Conservation (phyloP, 1,140 invertebrate genomes). For the Mactra quadrangularis region DNA sequence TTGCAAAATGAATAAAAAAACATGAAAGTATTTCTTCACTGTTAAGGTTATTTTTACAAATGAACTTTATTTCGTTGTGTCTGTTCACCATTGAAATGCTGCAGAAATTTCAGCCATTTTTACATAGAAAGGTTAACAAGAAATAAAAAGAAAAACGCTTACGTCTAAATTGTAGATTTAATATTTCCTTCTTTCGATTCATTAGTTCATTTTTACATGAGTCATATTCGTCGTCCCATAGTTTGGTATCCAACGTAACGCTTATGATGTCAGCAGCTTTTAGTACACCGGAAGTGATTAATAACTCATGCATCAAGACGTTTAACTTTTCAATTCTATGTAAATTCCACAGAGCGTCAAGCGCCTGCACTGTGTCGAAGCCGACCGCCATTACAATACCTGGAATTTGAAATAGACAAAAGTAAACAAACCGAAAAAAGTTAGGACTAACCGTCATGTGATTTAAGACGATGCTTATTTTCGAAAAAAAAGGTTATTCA, state of each 20-base stretch:
- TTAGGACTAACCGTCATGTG: background rate
- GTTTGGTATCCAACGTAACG: slow-evolving; percentile 64
- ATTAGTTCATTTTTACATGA: slow-evolving; percentile 64
- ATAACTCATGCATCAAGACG: slow-evolving; percentile 64
- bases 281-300: slow-evolving; percentile 65
- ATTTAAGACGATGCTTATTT: background rate
- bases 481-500: too few relatives aligned
- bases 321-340: slow-evolving; percentile 57
- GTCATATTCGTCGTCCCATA: slow-evolving; percentile 75
- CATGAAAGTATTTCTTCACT: too few relatives aligned
- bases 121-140: too few relatives aligned
- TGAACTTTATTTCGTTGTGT: too few relatives aligned
- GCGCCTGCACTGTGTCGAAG: slow-evolving; percentile 60
- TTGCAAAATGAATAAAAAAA: too few relatives aligned
- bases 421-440: background rate
- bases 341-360: slow-evolving; percentile 62
- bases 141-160: background rate
- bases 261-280: slow-evolving; percentile 51
- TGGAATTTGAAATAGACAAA: too few relatives aligned
- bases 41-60: too few relatives aligned
- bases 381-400: slow-evolving; percentile 67
- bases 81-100: too few relatives aligned
- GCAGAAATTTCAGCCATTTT: too few relatives aligned
- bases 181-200: background rate
- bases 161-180: slow-evolving; percentile 59